These are phyloP conservation scores for Archips crataeganus DNA, from an alignment of 2,888 invertebrate species.

Conservation along the genomic window DNA sequence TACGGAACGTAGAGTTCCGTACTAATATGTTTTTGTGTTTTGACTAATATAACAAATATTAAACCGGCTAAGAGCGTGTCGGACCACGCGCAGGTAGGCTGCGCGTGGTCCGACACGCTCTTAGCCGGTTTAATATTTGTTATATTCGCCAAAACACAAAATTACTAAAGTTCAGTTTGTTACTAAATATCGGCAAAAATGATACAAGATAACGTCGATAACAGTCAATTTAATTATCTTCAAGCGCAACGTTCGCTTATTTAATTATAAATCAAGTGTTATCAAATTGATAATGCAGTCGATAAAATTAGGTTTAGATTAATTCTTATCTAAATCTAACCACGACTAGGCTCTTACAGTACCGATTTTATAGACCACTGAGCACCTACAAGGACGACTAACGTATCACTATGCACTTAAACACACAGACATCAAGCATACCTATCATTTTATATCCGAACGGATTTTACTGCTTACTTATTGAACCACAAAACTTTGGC, in stretches of 20 bases:
- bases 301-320: slow-evolving; percentile 39
- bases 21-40: too few species aligned
- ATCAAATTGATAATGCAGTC: slow-evolving; percentile 33
- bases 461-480: too few species aligned
- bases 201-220: slow-evolving; percentile 26
- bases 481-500: too few species aligned
- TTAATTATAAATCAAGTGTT: slow-evolving; percentile 38
- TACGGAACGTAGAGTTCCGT: too few species aligned
- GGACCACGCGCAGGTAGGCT: too few species aligned
- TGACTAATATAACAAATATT: background rate
- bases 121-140: background rate
- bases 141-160: background rate
- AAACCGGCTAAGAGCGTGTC: background rate
- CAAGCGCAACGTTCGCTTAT: slow-evolving; percentile 21
- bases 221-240: slow-evolving; percentile 30
- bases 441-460: too few species aligned
- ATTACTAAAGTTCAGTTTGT: background rate
- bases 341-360: slow-evolving; percentile 13
- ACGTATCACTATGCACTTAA: background rate
- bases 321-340: slow-evolving; percentile 32
- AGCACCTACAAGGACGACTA: background rate
- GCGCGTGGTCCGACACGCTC: background rate
- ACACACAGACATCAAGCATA: background rate
- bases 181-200: slow-evolving; percentile 9
- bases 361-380: slow-evolving; percentile 18